Percentiles rank a stretch among this genome's conserved stretches.
phyloP scores from a whole-genome alignment of 2,797 vertebrate species.

The Rhinichthys osculus region DNA sequence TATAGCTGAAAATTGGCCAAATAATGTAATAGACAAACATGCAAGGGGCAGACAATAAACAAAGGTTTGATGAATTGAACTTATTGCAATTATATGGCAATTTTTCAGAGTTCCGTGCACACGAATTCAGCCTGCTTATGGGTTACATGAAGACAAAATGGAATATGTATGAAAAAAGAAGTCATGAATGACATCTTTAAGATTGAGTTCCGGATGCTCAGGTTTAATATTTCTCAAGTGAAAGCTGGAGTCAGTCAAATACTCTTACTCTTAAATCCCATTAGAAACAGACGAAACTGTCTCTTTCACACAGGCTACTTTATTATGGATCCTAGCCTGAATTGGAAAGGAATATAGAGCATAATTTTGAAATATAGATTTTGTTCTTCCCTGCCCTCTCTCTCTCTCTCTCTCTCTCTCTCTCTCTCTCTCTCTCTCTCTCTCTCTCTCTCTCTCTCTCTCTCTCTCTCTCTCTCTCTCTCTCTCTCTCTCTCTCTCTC shows the following conservation, averaged over 20 bases:
- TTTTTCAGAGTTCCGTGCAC: neutral
- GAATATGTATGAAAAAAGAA: conserved; percentile 38
- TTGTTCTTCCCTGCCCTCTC: conserved; percentile 57
- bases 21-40: neutral
- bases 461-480: too few relatives aligned
- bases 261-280: conserved; percentile 71
- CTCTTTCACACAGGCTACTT: conserved; percentile 63
- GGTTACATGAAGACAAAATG: conserved; percentile 25
- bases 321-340: conserved; percentile 72
- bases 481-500: conserved; percentile 37
- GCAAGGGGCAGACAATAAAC: neutral
- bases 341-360: conserved; percentile 71
- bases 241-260: conserved; percentile 64
- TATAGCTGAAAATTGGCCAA: neutral
- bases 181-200: conserved; percentile 13
- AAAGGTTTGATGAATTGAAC: neutral
- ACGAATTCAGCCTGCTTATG: conserved; percentile 40
- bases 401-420: too few relatives aligned
- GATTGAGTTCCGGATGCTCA: conserved; percentile 55
- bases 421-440: too few relatives aligned
- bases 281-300: conserved; percentile 64
- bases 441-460: too few relatives aligned
- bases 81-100: neutral
- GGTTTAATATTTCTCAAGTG: conserved; percentile 75
- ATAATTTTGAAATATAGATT: conserved; percentile 67